Base-by-base conservation (phyloP, 2,113 vertebrate genomes). In the Lanius collurio region DNA sequence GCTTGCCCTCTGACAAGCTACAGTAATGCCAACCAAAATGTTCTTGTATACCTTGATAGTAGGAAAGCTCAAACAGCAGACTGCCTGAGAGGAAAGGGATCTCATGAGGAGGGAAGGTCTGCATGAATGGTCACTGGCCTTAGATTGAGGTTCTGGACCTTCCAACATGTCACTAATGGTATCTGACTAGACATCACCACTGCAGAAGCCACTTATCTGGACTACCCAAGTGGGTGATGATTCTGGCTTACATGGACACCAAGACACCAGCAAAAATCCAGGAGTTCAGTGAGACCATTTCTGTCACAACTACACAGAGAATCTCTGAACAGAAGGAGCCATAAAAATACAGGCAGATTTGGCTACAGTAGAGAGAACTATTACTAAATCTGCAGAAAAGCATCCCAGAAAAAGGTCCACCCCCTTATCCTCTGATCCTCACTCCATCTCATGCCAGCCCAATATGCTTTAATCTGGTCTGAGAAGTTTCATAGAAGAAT, bases 281-380 rank as follows among this genome's bases (percentile, higher is more conserved):
- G 26, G 9, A 91, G 3, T 7, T 55, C 39, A 59, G 46, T 39
- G 35, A 74, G 5, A 83, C 5, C 3, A 11, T 6, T 77, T 10
- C 37, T 62, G 13, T 42, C 18, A 55, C 11, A 50, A 3, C 0
- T 0, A 1, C 18, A 14, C 23, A 13, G 10, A 77, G 16, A 55
- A 71, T 60, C 8, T 83, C 28, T 10, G 10, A 69, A 47, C 2
- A 81, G 47, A 65, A 89, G 12, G 33, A 28, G 4, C 6, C 22
- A 44, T 73, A 89, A 88, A 15, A 6, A 12, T 6, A 55, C 22
- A 27, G n/a, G 19, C 11, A 83, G 2, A 31, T 62, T 46, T 53
- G 13, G 5, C 65, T 74, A 13, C 7, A 62, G 11, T n/a, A 53
- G 21, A 37, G 28, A 62, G 10, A 14, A 74, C 55, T 0, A 0